These are phyloP conservation scores for Sciurus vulgaris DNA, from an alignment of 2,797 vertebrate species.

Conservation along the genomic window DNA sequence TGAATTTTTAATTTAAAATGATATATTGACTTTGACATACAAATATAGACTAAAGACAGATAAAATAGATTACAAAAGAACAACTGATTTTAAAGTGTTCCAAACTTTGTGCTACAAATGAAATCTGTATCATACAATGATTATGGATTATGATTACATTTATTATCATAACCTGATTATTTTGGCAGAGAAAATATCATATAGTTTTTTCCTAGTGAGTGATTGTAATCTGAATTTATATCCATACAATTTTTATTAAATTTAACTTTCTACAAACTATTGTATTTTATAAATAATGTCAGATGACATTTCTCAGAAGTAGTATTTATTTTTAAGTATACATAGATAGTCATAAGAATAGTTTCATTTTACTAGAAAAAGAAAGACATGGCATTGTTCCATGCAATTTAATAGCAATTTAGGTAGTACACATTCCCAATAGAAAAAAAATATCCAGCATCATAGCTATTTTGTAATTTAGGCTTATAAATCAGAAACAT, in stretches of 20 bases:
- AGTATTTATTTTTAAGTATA: not conserved
- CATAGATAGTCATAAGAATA: not conserved
- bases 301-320: not conserved
- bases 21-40: not conserved
- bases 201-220: not conserved
- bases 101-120: not conserved
- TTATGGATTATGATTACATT: not conserved
- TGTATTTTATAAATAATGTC: not conserved
- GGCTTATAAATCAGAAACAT: not conserved
- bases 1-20: not conserved
- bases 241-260: not conserved
- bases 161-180: not conserved
- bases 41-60: not conserved
- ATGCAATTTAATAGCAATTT: not conserved
- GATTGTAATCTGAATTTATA: not conserved
- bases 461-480: not conserved
- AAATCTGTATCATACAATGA: not conserved
- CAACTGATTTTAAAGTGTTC: not conserved
- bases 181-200: not conserved
- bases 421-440: rapidly evolving
- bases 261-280: not conserved
- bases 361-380: not conserved
- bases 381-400: not conserved
- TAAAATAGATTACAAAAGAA: not conserved
- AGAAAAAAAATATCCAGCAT: not conserved